Conservation (phyloP, 1,140 invertebrate species). For the Cotesia vestalis region DNA sequence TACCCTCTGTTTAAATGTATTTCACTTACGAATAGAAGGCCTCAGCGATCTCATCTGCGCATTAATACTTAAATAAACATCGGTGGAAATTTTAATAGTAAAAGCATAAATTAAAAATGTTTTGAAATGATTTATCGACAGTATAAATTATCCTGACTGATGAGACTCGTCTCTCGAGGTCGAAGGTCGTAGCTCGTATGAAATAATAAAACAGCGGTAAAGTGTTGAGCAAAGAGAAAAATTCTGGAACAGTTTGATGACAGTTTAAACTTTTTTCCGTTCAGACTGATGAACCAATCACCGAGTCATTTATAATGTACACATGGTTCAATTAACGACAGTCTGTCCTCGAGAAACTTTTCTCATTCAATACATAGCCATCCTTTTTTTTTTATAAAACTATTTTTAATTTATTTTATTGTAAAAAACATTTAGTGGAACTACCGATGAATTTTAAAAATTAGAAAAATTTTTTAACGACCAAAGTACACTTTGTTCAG, state of each 20-base stretch:
- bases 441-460: too few relatives aligned
- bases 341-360: slow-evolving; percentile 9
- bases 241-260: slow-evolving; percentile 4
- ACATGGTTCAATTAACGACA: slow-evolving; percentile 30
- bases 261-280: slow-evolving; percentile 17
- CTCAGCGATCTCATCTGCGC: slow-evolving; percentile 61
- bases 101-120: slow-evolving; percentile 16
- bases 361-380: not conserved
- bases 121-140: too few relatives aligned
- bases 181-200: too few relatives aligned
- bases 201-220: slow-evolving; percentile 14
- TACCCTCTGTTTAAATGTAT: slow-evolving; percentile 42
- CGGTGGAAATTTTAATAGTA: slow-evolving; percentile 1
- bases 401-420: not conserved
- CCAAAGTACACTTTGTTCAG: too few relatives aligned
- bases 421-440: too few relatives aligned
- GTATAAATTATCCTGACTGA: too few relatives aligned
- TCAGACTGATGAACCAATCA: slow-evolving; percentile 40
- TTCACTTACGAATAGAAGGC: slow-evolving; percentile 51
- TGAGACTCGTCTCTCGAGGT: too few relatives aligned
- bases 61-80: slow-evolving; percentile 59
- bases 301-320: slow-evolving; percentile 38
- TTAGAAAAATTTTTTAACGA: too few relatives aligned
- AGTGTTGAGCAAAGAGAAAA: slow-evolving; percentile 13
- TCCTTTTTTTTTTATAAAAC: not conserved